These are phyloP conservation scores for Spodoptera picta DNA, from an alignment of 2,888 invertebrate genomes.

Conservation along the genomic window DNA sequence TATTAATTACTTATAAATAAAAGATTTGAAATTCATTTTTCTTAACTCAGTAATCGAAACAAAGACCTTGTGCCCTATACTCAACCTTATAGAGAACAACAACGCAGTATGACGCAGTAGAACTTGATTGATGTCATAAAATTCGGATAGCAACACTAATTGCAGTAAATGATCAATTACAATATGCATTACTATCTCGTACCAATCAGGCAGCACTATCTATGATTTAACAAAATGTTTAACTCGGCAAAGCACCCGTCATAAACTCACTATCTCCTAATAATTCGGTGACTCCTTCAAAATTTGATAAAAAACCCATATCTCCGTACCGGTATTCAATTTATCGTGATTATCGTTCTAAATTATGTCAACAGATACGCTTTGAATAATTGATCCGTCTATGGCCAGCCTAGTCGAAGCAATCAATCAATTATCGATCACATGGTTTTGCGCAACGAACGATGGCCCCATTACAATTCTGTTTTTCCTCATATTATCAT, in stretches of 20 bases:
- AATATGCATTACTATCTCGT: constrained; percentile 2
- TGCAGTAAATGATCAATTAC: neutral
- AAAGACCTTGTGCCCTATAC: too few relatives aligned
- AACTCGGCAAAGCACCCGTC: constrained; percentile 12
- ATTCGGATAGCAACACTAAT: constrained; percentile 2
- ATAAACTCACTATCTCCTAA: constrained; percentile 15
- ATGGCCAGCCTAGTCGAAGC: constrained; percentile 70
- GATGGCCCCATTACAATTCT: constrained; percentile 69
- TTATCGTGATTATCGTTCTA: constrained; percentile 66
- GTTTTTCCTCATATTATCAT: constrained; percentile 66
- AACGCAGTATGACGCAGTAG: too few relatives aligned
- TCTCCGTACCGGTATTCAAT: constrained; percentile 48
- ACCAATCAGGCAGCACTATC: constrained; percentile 4
- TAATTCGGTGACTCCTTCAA: constrained; percentile 52
- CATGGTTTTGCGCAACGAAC: constrained; percentile 75
- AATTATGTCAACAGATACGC: constrained; percentile 78
- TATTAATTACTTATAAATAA: too few relatives aligned
- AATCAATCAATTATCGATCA: constrained; percentile 81
- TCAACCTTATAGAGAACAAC: too few relatives aligned
- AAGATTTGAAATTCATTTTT: too few relatives aligned
- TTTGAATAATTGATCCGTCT: constrained; percentile 79
- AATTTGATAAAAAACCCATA: constrained; percentile 38
- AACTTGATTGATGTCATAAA: too few relatives aligned
- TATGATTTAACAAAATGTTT: constrained; percentile 11
- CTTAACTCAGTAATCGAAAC: too few relatives aligned